Evolutionary conservation across 1,140 invertebrate species (phyloP), one percentile per base, ranked within the genome.

Genomic region (Mercenaria mercenaria): DNA sequence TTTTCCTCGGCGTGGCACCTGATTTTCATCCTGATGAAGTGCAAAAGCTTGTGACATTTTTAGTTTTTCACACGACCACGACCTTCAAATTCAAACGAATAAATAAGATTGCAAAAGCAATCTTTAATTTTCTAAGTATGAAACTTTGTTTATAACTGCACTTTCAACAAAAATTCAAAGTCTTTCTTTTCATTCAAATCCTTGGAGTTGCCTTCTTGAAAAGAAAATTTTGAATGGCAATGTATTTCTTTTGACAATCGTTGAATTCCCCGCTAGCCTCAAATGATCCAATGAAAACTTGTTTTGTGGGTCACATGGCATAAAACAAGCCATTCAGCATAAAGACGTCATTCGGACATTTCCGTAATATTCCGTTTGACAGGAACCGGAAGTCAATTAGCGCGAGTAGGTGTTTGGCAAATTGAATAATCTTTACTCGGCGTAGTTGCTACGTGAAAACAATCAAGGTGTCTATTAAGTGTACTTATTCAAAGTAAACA

Each of bases 211-310:
- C 56, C 50, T 76, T 41, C 59, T 83, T 80, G 50, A 80, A 83
- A 82, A 64, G 84, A 90, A 89, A 88, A 50, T 52, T 92, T 92
- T 82, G 82, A 92, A 83, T 72, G 56, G 61, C 67, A 61, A 69
- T 82, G 61, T 61, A 32, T 43, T 52, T 61, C 84, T 77, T 84
- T 87, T 84, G 85, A 85, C 88, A 90, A 61, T 84, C 88, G 91
- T 94, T 94, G 92, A 94, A 94, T 92, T 93, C 93, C 93, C 93
- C 93, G 93, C 93, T 91, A 90, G 88, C 77, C 80, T 91, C 85
- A 72, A 91, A 92, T 43, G 39, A 50, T 32, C 92, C 93, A 93
- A 94, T 93, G 77, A 92, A 92, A 88, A 34, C n/a, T 47, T 89
- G 74, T 39, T 67, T 91, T 85, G 6, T 15, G 32, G 34, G 79